Percentiles rank a stretch among this genome's conserved stretches.
phyloP scores from a whole-genome alignment of 1,140 invertebrate genomes.

The Nasonia vitripennis region DNA sequence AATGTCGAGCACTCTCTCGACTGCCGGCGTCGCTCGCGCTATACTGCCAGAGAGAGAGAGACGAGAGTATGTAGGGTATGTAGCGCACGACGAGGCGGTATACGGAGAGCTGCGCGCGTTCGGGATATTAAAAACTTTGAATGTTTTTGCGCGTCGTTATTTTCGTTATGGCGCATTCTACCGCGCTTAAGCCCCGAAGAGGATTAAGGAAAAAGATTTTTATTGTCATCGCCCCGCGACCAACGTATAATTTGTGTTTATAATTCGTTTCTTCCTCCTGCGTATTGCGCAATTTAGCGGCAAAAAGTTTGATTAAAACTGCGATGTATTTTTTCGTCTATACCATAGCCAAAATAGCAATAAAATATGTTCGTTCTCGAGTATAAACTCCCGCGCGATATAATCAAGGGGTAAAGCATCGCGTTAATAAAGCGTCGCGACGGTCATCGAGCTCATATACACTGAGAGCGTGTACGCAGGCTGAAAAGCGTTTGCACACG shows the following conservation, averaged over 20 bases:
- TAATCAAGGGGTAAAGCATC: slow-evolving; percentile 34
- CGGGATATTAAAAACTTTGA: slow-evolving; percentile 49
- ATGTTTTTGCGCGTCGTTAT: slow-evolving; percentile 35
- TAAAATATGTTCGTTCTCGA: neutral
- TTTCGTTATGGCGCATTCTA: neutral
- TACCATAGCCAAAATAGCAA: too few relatives aligned
- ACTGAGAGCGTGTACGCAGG: neutral
- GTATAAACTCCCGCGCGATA: neutral
- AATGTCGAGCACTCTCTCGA: slow-evolving; percentile 42
- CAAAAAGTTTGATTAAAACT: neutral
- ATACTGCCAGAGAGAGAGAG: neutral
- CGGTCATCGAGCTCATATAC: slow-evolving; percentile 14
- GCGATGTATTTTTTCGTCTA: neutral
- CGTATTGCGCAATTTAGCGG: neutral
- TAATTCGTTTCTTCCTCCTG: neutral
- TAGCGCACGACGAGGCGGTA: neutral
- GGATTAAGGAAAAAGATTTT: slow-evolving; percentile 20
- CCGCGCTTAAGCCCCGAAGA: neutral
- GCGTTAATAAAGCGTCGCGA: slow-evolving; percentile 46
- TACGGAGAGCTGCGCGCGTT: neutral
- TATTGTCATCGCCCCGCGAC: neutral
- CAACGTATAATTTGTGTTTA: neutral
- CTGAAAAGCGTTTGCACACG: slow-evolving; percentile 5
- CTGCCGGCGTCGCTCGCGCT: neutral
- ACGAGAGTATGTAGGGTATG: neutral